Base-by-base conservation (phyloP, 2,113 vertebrate genomes). In the Smithornis capensis region DNA sequence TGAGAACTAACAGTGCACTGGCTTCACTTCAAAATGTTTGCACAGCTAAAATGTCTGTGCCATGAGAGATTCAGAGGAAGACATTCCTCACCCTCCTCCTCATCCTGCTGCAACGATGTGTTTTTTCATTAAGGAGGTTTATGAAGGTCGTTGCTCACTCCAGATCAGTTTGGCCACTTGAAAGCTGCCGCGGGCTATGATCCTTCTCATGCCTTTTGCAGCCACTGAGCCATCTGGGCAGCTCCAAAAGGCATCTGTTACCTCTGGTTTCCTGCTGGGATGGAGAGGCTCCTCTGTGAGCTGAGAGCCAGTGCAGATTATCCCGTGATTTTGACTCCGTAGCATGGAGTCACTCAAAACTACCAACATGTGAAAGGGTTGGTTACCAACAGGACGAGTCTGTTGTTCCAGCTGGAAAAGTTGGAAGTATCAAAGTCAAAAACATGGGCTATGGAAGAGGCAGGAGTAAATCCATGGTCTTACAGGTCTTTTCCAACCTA, bases 211-310 rank as follows among this genome's bases (percentile, higher is more conserved):
- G 86, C 44, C 77, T 81, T 74, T 76, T 12, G 14, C 84, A 96
- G 90, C 45, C 81, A 71, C 45, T 85, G 42, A 84, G 59, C 96
- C 96, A 97, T 95, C 89, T 95, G 87, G 70, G 73, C n/a, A 56
- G 70, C 67, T 83, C 81, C 29, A 56, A 57, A 69, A 79, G 50
- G 57, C 93, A 95, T 95, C 93, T 96, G 91, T 49, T 95, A 89
- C 4, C 52, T 49, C 74, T 31, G 57, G 27, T 42, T 65, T 47
- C 92, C 69, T 60, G 78, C 65, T 89, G 80, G 70, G 87, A 17
- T 73, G 57, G 81, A 53, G 67, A 44, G 13, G 75, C 21, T 94
- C 35, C 33, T 94, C 38, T 25, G 24, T 27, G n/a, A 89, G 76
- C 71, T 35, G 28, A 44, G 5, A 83, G 49, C 35, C 78, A 37